Evolutionary conservation across 2,888 invertebrate species (phyloP), one percentile per base, ranked within the genome.

Genomic region (Schizotus pectinicornis): DNA sequence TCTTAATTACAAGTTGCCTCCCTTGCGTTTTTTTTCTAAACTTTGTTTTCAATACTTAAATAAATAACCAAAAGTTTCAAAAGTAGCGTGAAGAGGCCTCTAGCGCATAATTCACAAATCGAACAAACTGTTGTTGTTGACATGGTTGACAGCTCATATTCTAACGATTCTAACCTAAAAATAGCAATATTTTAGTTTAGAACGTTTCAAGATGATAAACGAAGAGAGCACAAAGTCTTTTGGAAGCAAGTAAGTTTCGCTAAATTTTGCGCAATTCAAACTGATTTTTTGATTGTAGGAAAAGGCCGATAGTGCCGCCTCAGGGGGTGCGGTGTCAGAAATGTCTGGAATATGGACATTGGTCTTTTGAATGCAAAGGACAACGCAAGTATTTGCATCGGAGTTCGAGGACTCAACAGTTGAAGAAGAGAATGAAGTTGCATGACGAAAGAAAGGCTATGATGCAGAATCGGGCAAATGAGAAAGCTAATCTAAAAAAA

Each of bases 291-390:
- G 9, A 11, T 35, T 35, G 2, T 35, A 85, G 86, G 59, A 79
- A 87, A 72, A 84, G 86, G 32, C 83, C 86, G 9, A 84, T 85
- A 0, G 89, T 88, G 77, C 90, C 91, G 0, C 76, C 77, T 34
- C 88, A 90, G 77, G 89, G 89, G 7, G 85, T 91, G 59, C 86
- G 92, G 14, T 97, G 96, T 76, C 96, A 96, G 77, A 96, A 95
- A 81, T 97, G 96, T 75, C 81, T 95, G 43, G 91, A 95, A 79
- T 88, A 88, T 73, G 96, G 96, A 0, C 96, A 97, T 77, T 97
- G 95, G 94, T 95, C 94, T 59, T 97, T 93, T 73, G 92, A 95
- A 78, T 97, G 96, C 76, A 93, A 88, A 67, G 91, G 91, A 8
- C 95, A 95, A 79, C 85, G 95, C 60, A 96, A 96, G 81, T 91